phyloP scores from a whole-genome alignment of 23 tunicate species.

The Styela clava region DNA sequence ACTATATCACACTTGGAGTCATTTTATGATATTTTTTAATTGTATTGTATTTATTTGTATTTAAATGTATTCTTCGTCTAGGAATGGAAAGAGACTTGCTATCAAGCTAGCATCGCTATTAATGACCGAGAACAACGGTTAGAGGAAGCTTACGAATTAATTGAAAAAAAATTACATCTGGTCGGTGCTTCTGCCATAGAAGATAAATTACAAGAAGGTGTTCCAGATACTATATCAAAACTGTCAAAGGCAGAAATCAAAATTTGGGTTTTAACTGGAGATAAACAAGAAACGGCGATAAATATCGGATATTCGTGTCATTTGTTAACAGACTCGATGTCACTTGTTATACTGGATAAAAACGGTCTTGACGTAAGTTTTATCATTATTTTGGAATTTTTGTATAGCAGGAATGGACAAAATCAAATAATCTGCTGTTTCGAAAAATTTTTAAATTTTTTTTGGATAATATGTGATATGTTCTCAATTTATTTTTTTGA shows the following conservation, averaged over 20 bases:
- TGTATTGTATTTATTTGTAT: too few species aligned
- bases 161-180: conserved; percentile 74
- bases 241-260: conserved; percentile 83
- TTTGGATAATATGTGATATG: too few species aligned
- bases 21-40: too few species aligned
- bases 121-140: conserved; percentile 66
- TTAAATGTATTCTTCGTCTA: conserved; percentile 2
- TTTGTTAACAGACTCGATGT: conserved; percentile 57
- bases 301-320: conserved; percentile 94
- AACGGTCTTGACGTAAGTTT: conserved; percentile 53
- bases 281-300: conserved; percentile 97
- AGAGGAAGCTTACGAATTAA: conserved; percentile 72
- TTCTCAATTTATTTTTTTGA: too few species aligned
- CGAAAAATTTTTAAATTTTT: too few species aligned
- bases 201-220: conserved; percentile 96
- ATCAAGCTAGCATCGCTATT: conserved; percentile 79
- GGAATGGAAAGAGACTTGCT: conserved; percentile 76
- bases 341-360: conserved; percentile 54
- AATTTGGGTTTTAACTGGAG: conserved; percentile 99
- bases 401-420: neutral
- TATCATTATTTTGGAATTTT: neutral
- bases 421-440: too few species aligned
- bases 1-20: too few species aligned
- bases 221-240: conserved; percentile 88
- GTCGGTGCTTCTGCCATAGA: conserved; percentile 97